Evolutionary conservation across 1,140 invertebrate genomes (phyloP).

Genomic region (Mya arenaria): DNA sequence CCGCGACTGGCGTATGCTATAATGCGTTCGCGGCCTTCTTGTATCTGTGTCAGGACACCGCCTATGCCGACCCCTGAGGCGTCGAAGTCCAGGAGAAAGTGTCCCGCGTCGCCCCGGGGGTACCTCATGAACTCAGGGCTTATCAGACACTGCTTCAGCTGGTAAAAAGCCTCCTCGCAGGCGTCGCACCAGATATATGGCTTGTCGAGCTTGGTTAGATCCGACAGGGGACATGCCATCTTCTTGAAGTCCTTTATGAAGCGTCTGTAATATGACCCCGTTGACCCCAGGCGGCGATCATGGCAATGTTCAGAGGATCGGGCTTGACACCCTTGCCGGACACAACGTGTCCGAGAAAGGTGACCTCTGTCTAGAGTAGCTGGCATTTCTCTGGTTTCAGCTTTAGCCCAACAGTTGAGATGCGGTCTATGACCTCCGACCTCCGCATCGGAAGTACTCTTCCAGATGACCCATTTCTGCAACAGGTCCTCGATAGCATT

Average conservation of each 20-base stretch:
- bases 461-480: no score
- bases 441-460: no score
- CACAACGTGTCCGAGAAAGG: constrained; percentile 50
- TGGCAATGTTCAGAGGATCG: constrained; percentile 13
- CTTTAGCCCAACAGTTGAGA: constrained; percentile 34
- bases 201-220: constrained; percentile 5
- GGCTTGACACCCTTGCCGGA: constrained; percentile 13
- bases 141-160: constrained; percentile 42
- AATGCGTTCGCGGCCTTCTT: constrained; percentile 59
- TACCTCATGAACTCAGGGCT: neutral
- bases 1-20: constrained; percentile 59
- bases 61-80: constrained; percentile 66
- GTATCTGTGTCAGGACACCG: constrained; percentile 68
- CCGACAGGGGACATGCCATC: constrained; percentile 38
- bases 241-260: constrained; percentile 40
- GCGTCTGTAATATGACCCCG: constrained; percentile 40
- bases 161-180: constrained; percentile 55
- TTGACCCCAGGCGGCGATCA: constrained; percentile 26
- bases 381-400: constrained; percentile 44
- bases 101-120: constrained; percentile 24
- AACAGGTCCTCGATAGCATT: no score
- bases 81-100: constrained; percentile 66
- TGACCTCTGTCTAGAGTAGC: constrained; percentile 54
- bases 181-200: constrained; percentile 11
- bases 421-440: constrained; percentile 11